Percentiles rank a stretch among this genome's conserved stretches.
Conservation (phyloP, 2,797 vertebrate genomes). For the Microctenopoma stevenorrisi region DNA sequence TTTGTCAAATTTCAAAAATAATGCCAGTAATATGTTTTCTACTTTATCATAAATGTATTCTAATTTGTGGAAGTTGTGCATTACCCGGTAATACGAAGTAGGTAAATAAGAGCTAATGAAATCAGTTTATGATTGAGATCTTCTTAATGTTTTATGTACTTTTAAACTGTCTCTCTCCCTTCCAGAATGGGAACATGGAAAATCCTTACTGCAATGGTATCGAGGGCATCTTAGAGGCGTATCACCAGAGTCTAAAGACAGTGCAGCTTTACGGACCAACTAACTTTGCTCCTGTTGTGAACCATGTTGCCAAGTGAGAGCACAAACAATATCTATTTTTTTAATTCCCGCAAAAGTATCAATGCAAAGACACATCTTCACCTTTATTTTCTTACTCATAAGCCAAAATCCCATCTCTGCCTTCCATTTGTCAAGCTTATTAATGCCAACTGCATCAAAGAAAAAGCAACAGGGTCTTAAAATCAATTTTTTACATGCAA, state of each 20-base stretch:
- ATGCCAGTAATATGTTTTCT: background rate
- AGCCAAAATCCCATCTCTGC: background rate
- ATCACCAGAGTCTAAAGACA: slow-evolving; percentile 93
- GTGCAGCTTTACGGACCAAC: slow-evolving; percentile 97
- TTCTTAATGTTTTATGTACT: too few relatives aligned
- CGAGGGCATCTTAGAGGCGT: slow-evolving; percentile 94
- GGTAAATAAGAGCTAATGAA: background rate
- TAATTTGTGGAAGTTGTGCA: background rate
- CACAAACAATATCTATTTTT: background rate
- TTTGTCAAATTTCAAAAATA: background rate
- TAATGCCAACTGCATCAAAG: background rate
- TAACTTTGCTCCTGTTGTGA: slow-evolving; percentile 95
- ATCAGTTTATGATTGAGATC: background rate
- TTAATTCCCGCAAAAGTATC: background rate
- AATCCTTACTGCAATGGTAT: slow-evolving; percentile 95
- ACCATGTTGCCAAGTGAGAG: slow-evolving; percentile 92
- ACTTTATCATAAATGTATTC: background rate
- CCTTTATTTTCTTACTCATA: background rate
- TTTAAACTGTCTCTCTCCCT: background rate
- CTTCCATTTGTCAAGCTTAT: slow-evolving; percentile 2
- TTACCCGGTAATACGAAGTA: background rate
- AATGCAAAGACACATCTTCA: background rate
- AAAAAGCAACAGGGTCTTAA: background rate
- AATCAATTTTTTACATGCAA: background rate
- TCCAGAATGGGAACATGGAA: slow-evolving; percentile 91